Evolutionary conservation across 2,797 vertebrate genomes (phyloP), one percentile per base, ranked within the genome.

Genomic region (Acrocephalus scirpaceus): DNA sequence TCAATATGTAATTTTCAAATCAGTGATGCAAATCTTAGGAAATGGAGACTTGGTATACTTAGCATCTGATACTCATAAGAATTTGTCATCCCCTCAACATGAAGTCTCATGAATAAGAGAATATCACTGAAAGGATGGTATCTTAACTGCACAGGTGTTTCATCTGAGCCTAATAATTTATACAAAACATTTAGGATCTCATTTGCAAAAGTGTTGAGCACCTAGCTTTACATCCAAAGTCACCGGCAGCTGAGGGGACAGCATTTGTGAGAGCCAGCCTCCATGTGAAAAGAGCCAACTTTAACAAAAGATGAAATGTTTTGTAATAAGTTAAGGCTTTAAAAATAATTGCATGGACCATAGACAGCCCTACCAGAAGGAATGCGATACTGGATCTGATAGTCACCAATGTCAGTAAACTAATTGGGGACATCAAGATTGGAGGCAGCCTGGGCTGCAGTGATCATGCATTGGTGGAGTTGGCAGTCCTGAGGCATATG

Each of bases 271-370:
- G 78, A 93, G 26, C 22, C 45, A 81, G 85, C 29, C n/a, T 69
- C 66, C 66, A 83, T 12, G 67, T 91, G 96, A 97, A 97, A 58
- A 74, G 87, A 69, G 82, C 69, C 86, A 90, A 92, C 95, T 95
- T 95, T 90, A 97, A 97, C 95, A 97, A 97, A 98, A 97, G 96
- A 97, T 90, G 90, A 97, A 97, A 97, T 95, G 82, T 97, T 97
- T 97, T 97, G 97, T 97, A 96, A 97, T 97, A 98, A 97, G 97
- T 98, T 97, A 98, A 97, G 95, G 97, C 97, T 97, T 98, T 98
- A 98, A 98, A 98, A 98, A 98, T 97, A 98, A 98, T 97, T 98
- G 97, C 97, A 97, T 91, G 95, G 97, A 97, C 97, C 95, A 97
- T 97, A 44, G 40, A 72, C 69, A 72, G 32, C 69, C 51, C 30